Conservation (phyloP, 2,888 invertebrate genomes). For the Toxonevra muliebris region DNA sequence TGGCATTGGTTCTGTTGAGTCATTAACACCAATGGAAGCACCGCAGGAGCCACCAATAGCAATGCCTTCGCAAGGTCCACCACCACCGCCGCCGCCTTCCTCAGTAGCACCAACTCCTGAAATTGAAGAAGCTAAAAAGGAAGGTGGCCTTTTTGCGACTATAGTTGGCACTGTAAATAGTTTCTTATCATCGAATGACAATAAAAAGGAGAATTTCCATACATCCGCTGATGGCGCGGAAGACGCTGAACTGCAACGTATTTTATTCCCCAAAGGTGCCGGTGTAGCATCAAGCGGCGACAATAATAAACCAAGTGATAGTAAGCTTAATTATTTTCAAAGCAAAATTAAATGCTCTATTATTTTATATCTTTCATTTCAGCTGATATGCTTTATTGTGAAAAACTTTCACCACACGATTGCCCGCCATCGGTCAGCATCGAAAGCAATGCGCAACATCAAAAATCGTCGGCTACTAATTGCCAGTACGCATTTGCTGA, state of each 20-base stretch:
- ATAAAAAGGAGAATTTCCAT: conserved; percentile 34
- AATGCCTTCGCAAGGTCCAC: conserved; percentile 19
- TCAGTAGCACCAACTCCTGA: conserved; percentile 15
- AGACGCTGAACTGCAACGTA: conserved; percentile 49
- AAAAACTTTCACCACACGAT: conserved; percentile 46
- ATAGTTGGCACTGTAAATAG: conserved; percentile 60
- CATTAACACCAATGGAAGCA: too few species aligned
- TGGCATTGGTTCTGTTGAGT: not conserved
- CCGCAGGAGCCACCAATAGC: not conserved
- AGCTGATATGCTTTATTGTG: conserved; percentile 46
- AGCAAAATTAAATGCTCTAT: too few species aligned
- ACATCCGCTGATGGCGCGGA: conserved; percentile 21
- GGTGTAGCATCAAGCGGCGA: not conserved
- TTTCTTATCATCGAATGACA: conserved; percentile 49
- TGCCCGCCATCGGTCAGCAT: conserved; percentile 42
- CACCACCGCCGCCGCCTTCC: conserved; percentile 36
- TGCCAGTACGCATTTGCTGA: conserved; percentile 30
- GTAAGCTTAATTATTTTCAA: not conserved
- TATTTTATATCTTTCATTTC: conserved; percentile 13
- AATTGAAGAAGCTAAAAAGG: conserved; percentile 39
- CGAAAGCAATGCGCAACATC: not conserved
- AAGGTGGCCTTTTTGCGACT: conserved; percentile 55
- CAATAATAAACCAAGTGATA: conserved; percentile 20
- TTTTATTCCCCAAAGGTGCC: conserved; percentile 47
- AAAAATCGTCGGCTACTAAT: conserved; percentile 7